Evolutionary conservation across 92 coral and sea anemone genomes (phyloP), one percentile per base, ranked within the genome.

Genomic region (Palythoa grandis): DNA sequence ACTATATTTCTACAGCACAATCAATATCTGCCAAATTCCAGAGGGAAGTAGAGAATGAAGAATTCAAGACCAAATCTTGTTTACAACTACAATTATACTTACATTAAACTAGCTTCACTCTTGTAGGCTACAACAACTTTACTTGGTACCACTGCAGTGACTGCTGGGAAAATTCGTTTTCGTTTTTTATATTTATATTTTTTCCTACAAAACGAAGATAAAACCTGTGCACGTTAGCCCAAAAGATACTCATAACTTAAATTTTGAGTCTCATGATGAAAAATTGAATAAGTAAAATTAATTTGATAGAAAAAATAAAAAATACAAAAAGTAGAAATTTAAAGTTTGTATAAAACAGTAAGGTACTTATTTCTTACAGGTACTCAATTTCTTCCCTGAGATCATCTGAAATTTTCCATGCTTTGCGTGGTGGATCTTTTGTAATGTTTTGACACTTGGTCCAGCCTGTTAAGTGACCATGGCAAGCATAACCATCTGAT

Each of bases 401-500:
- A 11, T 92, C 97, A 17, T 84, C 82, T 13, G 98, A 88, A 24
- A 96, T 87, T 25, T 74, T 77, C 99, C 99, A 96, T 38, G 65
- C 40, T 40, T 70, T 83, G 52, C 99, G 86, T 38, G 89, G 91
- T 5, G 99, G 99, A 29, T 96, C 95, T 71, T 91, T 94, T 22
- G 99, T 96, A 82, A 90, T 86, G 85, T 90, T 86, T n/a, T 86
- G 89, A 76, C 99, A 96, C 53, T 96, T 96, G 48, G 99, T 96
- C 99, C 99, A 96, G 23, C 90, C 95, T 17, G 99, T 93, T 77
- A 96, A 86, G 79, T 96, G 94, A n/a, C 99, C 99, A 68, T 93
- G 91, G 75, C 99, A 96, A 38, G 77, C 85, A 78, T 96, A 96
- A n/a, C 95, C 96, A 83, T 96, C 98, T 37, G 88, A 91, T 86